phyloP scores from a whole-genome alignment of 2,888 invertebrate genomes.

The Ectemnius continuus region DNA sequence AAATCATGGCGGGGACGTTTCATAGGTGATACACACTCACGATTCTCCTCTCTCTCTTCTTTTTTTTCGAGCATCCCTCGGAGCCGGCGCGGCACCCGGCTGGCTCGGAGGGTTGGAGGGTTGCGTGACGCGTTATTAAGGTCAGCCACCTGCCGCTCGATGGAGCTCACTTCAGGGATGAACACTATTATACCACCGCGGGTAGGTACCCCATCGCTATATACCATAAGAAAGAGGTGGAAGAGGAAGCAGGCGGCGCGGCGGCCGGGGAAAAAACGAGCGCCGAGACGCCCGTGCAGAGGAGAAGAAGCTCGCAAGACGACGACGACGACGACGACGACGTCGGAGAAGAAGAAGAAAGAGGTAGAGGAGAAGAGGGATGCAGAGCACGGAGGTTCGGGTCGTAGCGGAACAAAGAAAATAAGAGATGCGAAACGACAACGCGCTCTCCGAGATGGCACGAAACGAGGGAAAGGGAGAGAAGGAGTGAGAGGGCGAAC shows the following conservation, averaged over 20 bases:
- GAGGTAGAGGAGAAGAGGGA: constrained; percentile 14
- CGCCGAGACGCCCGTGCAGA: constrained; percentile 61
- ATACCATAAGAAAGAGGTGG: constrained; percentile 42
- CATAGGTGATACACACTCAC: constrained; percentile 40
- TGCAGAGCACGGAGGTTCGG: constrained; percentile 52
- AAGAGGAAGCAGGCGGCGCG: constrained; percentile 22
- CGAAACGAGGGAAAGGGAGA: constrained; percentile 42
- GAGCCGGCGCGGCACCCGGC: constrained; percentile 13
- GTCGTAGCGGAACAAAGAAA: constrained; percentile 72
- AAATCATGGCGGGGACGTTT: constrained; percentile 49
- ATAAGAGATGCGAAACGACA: constrained; percentile 74
- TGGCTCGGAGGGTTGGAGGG: constrained; percentile 34
- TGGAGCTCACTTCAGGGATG: constrained; percentile 76
- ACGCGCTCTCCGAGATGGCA: constrained; percentile 54
- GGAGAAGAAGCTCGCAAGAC: neutral
- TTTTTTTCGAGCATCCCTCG: constrained; percentile 22
- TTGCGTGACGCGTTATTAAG: constrained; percentile 73
- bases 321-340: constrained; percentile 12
- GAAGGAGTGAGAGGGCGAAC: constrained; percentile 9
- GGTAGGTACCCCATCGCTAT: constrained; percentile 55
- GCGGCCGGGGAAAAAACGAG: constrained; percentile 63
- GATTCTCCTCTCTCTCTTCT: constrained; percentile 46
- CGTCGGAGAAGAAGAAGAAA: constrained; percentile 17
- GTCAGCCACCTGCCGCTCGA: constrained; percentile 78
- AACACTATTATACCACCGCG: constrained; percentile 73